Percentiles rank a stretch among this genome's conserved stretches.
Evolutionary conservation across 2,888 invertebrate species (phyloP).

Genomic region (Crematogaster levior): DNA sequence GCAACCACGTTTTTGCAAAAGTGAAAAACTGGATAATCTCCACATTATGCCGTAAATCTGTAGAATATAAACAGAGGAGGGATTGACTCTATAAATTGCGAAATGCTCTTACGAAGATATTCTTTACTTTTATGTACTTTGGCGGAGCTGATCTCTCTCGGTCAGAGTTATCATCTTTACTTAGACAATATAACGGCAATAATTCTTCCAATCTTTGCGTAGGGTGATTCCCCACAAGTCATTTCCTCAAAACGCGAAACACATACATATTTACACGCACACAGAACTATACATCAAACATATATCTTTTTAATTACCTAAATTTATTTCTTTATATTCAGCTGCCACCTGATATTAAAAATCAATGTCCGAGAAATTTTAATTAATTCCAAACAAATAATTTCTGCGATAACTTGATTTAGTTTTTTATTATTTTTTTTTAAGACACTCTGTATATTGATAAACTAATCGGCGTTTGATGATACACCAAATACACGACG

Average conservation of each 20-base stretch:
- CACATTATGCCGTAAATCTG: neutral
- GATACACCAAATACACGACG: neutral
- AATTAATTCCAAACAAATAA: neutral
- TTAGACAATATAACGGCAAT: conserved; percentile 48
- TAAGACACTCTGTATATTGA: neutral
- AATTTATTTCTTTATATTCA: neutral
- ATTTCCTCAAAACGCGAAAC: conserved; percentile 39
- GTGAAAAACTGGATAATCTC: neutral
- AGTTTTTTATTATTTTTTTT: neutral
- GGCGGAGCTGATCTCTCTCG: conserved; percentile 23
- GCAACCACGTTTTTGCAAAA: neutral
- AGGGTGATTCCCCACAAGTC: conserved; percentile 28
- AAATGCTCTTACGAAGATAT: conserved; percentile 27
- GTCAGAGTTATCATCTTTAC: conserved; percentile 47
- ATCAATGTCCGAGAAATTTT: neutral
- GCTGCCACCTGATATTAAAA: neutral
- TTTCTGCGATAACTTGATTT: neutral
- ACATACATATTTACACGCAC: conserved; percentile 16
- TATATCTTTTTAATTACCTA: neutral
- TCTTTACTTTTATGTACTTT: conserved; percentile 50
- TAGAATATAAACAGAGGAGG: neutral
- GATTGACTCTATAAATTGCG: conserved; percentile 3
- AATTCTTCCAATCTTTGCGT: conserved; percentile 37
- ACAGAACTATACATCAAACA: neutral
- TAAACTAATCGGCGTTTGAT: neutral